Conservation (phyloP, 92 coral and sea anemone genomes). For the Siderastrea radians region DNA sequence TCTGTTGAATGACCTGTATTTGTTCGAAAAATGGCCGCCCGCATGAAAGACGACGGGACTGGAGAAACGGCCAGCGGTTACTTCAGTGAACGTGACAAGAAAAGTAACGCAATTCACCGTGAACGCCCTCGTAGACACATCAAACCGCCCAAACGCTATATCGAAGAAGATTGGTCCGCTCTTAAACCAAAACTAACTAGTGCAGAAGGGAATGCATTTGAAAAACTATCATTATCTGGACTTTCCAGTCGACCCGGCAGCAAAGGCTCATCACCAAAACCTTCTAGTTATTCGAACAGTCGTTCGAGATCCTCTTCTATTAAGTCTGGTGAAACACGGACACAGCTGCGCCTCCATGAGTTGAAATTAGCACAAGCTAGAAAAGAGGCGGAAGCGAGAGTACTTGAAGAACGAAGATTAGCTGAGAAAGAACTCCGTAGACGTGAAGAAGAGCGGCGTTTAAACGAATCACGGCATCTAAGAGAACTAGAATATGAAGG, state of each 20-base stretch:
- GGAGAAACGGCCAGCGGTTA: too few species aligned
- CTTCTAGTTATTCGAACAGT: too few species aligned
- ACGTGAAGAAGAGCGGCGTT: conserved; percentile 9
- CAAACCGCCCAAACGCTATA: too few species aligned
- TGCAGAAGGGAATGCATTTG: neutral
- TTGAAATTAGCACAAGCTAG: too few species aligned
- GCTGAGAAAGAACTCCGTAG: neutral
- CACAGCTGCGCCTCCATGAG: conserved; percentile 5
- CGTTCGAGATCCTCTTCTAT: too few species aligned
- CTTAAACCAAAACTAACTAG: too few species aligned
- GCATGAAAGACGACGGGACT: too few species aligned
- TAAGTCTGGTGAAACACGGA: neutral
- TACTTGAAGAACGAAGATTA: neutral
- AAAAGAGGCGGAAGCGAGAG: neutral
- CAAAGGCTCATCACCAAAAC: too few species aligned
- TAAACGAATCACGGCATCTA: neutral
- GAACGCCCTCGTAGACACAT: neutral
- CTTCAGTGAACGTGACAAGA: too few species aligned
- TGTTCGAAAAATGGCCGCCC: neutral
- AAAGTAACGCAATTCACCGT: too few species aligned
- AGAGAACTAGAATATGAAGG: neutral
- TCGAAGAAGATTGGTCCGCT: too few species aligned
- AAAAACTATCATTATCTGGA: neutral
- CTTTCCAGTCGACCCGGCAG: neutral
- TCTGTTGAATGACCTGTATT: neutral